Conservation (phyloP, 2,797 vertebrate species). For the Clarias fuscus region DNA sequence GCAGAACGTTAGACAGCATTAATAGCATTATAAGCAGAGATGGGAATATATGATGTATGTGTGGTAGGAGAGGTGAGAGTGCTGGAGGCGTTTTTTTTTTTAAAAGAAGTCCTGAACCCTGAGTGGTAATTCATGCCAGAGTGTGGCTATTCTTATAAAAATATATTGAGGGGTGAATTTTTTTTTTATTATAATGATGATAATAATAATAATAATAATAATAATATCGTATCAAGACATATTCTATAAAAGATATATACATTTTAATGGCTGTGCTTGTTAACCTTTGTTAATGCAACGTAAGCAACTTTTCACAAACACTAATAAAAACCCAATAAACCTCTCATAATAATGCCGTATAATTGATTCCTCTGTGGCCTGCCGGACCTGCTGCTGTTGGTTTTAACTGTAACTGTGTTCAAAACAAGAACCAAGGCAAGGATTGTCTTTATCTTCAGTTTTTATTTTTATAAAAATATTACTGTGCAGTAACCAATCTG, state of each 20-base stretch:
- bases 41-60: background rate
- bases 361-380: background rate
- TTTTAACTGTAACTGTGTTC: background rate
- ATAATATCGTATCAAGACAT: too few species aligned
- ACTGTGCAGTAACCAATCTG: background rate
- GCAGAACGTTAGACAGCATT: slow-evolving; percentile 16
- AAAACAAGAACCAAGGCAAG: background rate
- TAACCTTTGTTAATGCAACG: background rate
- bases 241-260: background rate
- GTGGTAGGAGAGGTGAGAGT: slow-evolving; percentile 5
- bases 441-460: too few species aligned
- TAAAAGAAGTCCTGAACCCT: background rate
- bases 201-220: too few species aligned
- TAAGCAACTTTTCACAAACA: background rate
- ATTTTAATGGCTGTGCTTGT: background rate
- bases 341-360: background rate
- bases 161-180: too few species aligned
- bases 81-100: background rate
- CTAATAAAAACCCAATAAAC: background rate
- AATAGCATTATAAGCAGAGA: background rate
- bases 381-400: background rate
- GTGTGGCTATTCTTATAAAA: background rate
- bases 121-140: slow-evolving; percentile 1
- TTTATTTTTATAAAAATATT: background rate
- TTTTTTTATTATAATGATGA: too few species aligned